Percentiles rank a stretch among this genome's conserved stretches.
These are phyloP conservation scores for Mormoops blainvillei DNA, from an alignment of 2,113 vertebrate genomes.

Conservation along the genomic window DNA sequence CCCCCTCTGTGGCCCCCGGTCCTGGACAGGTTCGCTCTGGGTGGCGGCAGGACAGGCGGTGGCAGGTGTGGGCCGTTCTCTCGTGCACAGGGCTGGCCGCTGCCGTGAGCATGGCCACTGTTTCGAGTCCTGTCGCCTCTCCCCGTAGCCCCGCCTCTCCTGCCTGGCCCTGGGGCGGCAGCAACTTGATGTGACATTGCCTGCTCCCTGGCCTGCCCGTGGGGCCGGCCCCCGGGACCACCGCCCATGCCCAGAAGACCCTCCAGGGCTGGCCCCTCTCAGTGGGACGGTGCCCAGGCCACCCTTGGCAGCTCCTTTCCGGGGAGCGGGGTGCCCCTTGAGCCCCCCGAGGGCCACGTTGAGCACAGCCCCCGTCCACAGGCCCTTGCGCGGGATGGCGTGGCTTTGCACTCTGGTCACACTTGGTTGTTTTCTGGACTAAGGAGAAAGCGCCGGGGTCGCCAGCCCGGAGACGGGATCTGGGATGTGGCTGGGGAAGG, in stretches of 20 bases:
- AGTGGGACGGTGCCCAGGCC: background rate
- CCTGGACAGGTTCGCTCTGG: background rate
- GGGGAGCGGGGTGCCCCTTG: rapidly evolving
- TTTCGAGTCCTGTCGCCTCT: constrained; percentile 34
- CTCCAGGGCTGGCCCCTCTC: background rate
- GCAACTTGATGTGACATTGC: background rate
- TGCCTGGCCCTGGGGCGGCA: background rate
- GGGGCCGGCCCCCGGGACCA: background rate
- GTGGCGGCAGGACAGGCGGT: constrained; percentile 55
- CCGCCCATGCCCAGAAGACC: background rate
- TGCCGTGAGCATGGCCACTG: background rate
- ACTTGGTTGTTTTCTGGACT: background rate
- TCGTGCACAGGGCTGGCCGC: background rate
- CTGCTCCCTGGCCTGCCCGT: too few relatives aligned
- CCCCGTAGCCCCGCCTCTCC: background rate
- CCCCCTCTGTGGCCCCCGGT: background rate
- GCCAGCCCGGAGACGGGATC: too few relatives aligned
- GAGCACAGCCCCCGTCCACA: background rate
- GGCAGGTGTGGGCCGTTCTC: constrained; percentile 64
- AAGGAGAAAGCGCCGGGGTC: background rate
- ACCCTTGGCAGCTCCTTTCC: too few relatives aligned
- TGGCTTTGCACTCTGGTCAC: background rate
- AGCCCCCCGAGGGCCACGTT: background rate
- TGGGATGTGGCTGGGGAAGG: background rate
- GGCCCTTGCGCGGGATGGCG: background rate